Percentiles rank a stretch among this genome's conserved stretches.
These are phyloP conservation scores for Physocephala rufipes DNA, from an alignment of 2,888 invertebrate species.

Conservation along the genomic window DNA sequence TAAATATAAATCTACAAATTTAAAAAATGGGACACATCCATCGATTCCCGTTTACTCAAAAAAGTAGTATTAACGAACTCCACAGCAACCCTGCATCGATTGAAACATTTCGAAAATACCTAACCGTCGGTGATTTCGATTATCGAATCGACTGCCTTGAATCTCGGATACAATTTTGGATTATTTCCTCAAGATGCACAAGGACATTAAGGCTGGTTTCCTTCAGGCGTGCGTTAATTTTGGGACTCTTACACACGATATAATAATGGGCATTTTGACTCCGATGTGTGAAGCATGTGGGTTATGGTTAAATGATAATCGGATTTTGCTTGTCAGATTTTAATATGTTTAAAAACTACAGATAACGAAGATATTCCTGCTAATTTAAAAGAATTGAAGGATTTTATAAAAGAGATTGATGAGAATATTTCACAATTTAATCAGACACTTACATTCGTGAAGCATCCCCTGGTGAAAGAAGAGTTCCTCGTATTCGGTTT, in stretches of 20 bases:
- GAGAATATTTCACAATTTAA: conserved; percentile 45
- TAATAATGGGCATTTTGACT: conserved; percentile 41
- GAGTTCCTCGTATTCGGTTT: conserved; percentile 52
- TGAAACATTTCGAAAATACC: neutral
- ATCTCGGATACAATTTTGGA: no score
- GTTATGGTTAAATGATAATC: conserved; percentile 10
- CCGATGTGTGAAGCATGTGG: conserved; percentile 48
- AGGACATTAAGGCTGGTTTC: conserved; percentile 47
- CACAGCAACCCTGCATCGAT: neutral
- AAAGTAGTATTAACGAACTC: no score
- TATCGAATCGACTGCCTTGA: neutral
- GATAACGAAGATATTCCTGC: conserved; percentile 44
- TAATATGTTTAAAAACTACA: conserved; percentile 31
- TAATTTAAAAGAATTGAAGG: conserved; percentile 37
- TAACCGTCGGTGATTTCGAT: no score
- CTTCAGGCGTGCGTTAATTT: conserved; percentile 49
- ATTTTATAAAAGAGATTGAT: conserved; percentile 48
- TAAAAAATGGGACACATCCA: no score
- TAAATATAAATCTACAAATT: no score
- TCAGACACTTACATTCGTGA: conserved; percentile 50
- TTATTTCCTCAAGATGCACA: conserved; percentile 32
- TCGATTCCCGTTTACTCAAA: no score
- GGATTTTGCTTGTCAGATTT: neutral
- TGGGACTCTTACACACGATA: conserved; percentile 43
- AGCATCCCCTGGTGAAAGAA: conserved; percentile 48